These are phyloP conservation scores for Tigriopus californicus DNA, from an alignment of 2,888 invertebrate species.

Conservation along the genomic window DNA sequence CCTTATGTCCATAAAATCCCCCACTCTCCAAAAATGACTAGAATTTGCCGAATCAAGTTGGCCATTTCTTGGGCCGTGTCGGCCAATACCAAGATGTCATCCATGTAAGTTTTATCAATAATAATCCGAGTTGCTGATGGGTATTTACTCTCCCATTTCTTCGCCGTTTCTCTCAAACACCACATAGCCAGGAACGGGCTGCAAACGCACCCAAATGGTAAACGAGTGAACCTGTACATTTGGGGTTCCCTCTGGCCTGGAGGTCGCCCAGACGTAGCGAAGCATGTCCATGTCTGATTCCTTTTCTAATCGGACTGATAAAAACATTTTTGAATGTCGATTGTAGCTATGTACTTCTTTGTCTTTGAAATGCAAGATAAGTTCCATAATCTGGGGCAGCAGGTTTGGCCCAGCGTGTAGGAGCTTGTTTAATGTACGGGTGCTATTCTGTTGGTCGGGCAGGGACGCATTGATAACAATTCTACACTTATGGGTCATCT, in stretches of 20 bases:
- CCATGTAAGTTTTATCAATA: background rate
- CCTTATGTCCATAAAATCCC: background rate
- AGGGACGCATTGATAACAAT: background rate
- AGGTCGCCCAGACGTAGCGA: background rate
- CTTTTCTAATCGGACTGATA: background rate
- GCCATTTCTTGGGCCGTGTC: background rate
- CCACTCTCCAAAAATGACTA: background rate
- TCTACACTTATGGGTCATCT: background rate
- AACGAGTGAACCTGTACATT: background rate
- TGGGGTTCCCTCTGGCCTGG: background rate
- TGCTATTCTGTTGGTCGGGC: background rate
- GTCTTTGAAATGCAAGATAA: background rate
- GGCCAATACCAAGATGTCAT: background rate
- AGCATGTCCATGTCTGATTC: slow-evolving; percentile 6
- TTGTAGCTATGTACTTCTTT: slow-evolving; percentile 1
- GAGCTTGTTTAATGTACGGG: background rate
- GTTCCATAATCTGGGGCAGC: slow-evolving; percentile 2
- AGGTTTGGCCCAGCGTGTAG: background rate
- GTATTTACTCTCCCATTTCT: background rate
- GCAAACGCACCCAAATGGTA: slow-evolving; percentile 6
- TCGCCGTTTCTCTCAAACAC: slow-evolving; percentile 1
- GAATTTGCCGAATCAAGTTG: background rate
- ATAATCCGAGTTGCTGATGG: background rate
- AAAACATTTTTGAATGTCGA: background rate
- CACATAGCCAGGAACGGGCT: background rate